Percentiles rank a stretch among this genome's conserved stretches.
Conservation (phyloP, 2,888 invertebrate genomes). For the Tiliacea citrago region DNA sequence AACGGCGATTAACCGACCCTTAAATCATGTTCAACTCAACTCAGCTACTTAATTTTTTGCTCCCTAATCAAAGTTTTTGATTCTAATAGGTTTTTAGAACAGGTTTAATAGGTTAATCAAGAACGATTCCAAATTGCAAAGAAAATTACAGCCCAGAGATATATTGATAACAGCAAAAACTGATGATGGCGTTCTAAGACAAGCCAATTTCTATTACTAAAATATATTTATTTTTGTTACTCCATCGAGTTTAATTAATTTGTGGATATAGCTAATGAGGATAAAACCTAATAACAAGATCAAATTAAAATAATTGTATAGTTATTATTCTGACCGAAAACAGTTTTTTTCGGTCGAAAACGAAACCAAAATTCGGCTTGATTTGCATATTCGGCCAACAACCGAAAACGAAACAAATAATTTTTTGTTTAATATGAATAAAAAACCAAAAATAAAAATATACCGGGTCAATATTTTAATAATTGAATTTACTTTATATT, state of each 20-base stretch:
- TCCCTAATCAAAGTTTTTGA: background rate
- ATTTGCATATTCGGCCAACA: too few relatives aligned
- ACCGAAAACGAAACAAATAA: too few relatives aligned
- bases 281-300: background rate
- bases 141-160: background rate
- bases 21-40: background rate
- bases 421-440: background rate
- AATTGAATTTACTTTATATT: too few relatives aligned
- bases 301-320: background rate
- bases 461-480: too few relatives aligned
- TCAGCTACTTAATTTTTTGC: background rate
- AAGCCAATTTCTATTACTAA: too few relatives aligned
- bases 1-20: too few relatives aligned
- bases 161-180: background rate
- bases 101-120: background rate
- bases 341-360: too few relatives aligned
- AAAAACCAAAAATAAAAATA: too few relatives aligned
- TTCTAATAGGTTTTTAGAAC: background rate
- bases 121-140: background rate
- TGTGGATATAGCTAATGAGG: background rate
- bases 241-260: background rate
- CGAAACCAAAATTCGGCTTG: too few relatives aligned
- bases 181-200: background rate
- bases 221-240: too few relatives aligned
- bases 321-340: too few relatives aligned